phyloP scores from a whole-genome alignment of 1,140 invertebrate genomes.

The Neuroterus valhalla region DNA sequence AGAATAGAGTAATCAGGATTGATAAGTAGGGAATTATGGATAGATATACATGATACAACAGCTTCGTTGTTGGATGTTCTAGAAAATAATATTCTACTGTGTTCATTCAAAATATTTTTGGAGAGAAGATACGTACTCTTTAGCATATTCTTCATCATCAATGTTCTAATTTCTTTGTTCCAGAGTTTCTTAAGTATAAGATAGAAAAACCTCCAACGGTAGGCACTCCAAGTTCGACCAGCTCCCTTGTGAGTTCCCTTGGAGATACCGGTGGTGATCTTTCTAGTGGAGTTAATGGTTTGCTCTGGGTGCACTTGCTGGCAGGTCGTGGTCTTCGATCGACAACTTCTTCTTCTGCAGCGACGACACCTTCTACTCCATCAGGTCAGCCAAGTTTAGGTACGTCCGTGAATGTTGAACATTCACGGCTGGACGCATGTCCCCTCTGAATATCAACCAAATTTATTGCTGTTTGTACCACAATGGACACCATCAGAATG shows the following conservation, averaged over 20 bases:
- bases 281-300: constrained; percentile 86
- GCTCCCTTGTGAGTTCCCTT: constrained; percentile 70
- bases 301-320: constrained; percentile 92
- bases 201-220: constrained; percentile 84
- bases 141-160: too few species aligned
- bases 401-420: constrained; percentile 39
- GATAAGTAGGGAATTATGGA: too few species aligned
- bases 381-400: constrained; percentile 74
- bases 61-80: too few species aligned
- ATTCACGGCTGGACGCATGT: constrained; percentile 21
- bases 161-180: constrained; percentile 37
- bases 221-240: constrained; percentile 73
- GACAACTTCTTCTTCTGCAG: constrained; percentile 81
- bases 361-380: constrained; percentile 80
- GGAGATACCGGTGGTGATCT: constrained; percentile 70
- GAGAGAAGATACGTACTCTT: too few species aligned
- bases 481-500: too few species aligned
- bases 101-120: too few species aligned
- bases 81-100: too few species aligned
- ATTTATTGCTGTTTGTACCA: background rate
- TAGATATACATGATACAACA: too few species aligned
- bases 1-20: too few species aligned
- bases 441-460: background rate
- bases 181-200: constrained; percentile 94
- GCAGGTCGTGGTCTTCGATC: constrained; percentile 91